phyloP scores from a whole-genome alignment of 2,888 invertebrate species.

The Campoplex capitator region DNA sequence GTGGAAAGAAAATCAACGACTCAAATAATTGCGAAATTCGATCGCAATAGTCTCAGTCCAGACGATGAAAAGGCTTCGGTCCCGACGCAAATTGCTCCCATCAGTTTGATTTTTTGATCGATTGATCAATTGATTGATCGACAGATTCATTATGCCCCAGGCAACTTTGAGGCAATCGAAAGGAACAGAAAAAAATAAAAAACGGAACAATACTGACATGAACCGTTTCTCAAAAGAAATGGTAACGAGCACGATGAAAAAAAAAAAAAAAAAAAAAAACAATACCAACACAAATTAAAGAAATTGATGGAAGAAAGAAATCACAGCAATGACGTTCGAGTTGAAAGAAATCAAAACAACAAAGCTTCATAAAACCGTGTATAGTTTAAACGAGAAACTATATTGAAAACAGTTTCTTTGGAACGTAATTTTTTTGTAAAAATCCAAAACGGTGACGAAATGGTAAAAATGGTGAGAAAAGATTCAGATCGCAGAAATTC shows the following conservation, averaged over 20 bases:
- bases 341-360: neutral
- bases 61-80: neutral
- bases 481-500: neutral
- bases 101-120: neutral
- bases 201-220: neutral
- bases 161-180: neutral
- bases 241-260: neutral
- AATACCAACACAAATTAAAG: too few relatives aligned
- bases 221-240: neutral
- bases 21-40: neutral
- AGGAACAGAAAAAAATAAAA: neutral
- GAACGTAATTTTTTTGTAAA: neutral
- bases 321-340: neutral
- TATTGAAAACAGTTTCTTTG: neutral
- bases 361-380: too few relatives aligned
- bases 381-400: too few relatives aligned
- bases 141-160: neutral
- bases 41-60: neutral
- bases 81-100: neutral
- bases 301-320: neutral
- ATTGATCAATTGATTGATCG: neutral
- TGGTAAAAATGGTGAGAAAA: too few relatives aligned
- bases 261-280: neutral
- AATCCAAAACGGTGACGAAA: neutral
- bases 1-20: neutral